These are phyloP conservation scores for Nebria brevicollis DNA, from an alignment of 2,888 invertebrate genomes.

Conservation along the genomic window DNA sequence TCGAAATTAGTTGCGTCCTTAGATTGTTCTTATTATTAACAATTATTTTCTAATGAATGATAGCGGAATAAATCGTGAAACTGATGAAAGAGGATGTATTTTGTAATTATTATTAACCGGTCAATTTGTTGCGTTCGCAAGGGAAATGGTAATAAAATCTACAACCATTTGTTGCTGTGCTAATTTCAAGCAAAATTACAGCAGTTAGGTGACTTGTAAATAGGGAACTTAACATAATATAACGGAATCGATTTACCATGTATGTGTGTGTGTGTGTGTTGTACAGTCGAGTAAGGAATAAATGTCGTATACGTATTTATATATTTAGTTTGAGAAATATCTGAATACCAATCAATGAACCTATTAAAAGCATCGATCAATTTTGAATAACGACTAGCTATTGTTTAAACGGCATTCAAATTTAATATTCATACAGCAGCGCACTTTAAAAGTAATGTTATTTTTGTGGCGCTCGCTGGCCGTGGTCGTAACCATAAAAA, in stretches of 20 bases:
- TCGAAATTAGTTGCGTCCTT: too few relatives aligned
- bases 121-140: not conserved
- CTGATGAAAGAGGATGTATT: conserved; percentile 10
- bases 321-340: too few relatives aligned
- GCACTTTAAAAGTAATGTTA: conserved; percentile 15
- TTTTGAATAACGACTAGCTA: conserved; percentile 1
- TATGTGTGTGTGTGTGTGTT: not conserved
- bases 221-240: conserved; percentile 7
- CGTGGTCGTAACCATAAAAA: conserved; percentile 15
- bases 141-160: not conserved
- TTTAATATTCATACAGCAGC: conserved; percentile 11
- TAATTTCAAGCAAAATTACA: conserved; percentile 34
- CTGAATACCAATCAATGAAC: not conserved
- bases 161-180: conserved; percentile 14
- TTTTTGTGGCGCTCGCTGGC: conserved; percentile 5
- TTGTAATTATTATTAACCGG: not conserved
- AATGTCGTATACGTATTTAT: too few relatives aligned
- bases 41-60: not conserved
- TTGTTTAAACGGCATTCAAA: conserved; percentile 9
- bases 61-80: conserved; percentile 12
- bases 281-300: too few relatives aligned
- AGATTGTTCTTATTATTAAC: too few relatives aligned
- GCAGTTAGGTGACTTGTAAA: conserved; percentile 10
- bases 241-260: conserved; percentile 21
- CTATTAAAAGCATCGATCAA: conserved; percentile 3